Base-by-base conservation (phyloP, 2,888 invertebrate genomes). In the Hybos culiciformis region DNA sequence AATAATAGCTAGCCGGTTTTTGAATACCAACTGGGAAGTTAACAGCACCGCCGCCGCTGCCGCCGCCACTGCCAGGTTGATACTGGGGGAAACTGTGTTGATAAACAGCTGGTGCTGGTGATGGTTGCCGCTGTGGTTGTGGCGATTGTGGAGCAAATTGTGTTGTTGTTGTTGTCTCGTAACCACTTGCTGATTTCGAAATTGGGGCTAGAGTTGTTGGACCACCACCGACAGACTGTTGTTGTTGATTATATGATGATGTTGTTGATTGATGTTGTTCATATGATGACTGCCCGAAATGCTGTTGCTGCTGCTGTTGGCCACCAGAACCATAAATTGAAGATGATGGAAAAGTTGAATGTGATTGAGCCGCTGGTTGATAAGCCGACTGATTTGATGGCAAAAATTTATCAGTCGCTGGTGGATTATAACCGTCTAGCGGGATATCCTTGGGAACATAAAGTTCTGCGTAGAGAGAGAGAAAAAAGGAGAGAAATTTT, bases 331-430 rank as follows among this genome's bases (percentile, higher is more conserved):
- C n/a, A 29, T 29, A 29, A n/a, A 29, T n/a, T 29, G 29, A 29
- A n/a, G 29, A 43, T 26, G 42, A 56, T 67, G 68, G 58, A n/a
- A n/a, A 29, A n/a, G n/a, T n/a, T 29, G 29, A 29, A n/a, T 12
- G 39, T 26, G 42, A 56, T 67, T 68, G 58, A 65, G 69, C 31
- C 70, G 63, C 39, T 39, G 21, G 37, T 4, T 19, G 58, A 36
- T 38, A 68, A 68, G 20, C 66, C 66, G 31, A 70, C 70, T 0
- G 67, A 63, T 3, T 70, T 69, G 39, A 70, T 70, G 49, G 70
- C 70, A 39, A 36, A 37, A 15, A 42, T 36, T 39, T 39, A 32
- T 47, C 46, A 6, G 45, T 46, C 39, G 61, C 56, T 26, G 64
- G 65, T 40, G 64, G 62, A 9, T 56, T 59, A 49, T 65, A 65